Conservation (phyloP, 2,888 invertebrate genomes). For the Epinotia ramella region DNA sequence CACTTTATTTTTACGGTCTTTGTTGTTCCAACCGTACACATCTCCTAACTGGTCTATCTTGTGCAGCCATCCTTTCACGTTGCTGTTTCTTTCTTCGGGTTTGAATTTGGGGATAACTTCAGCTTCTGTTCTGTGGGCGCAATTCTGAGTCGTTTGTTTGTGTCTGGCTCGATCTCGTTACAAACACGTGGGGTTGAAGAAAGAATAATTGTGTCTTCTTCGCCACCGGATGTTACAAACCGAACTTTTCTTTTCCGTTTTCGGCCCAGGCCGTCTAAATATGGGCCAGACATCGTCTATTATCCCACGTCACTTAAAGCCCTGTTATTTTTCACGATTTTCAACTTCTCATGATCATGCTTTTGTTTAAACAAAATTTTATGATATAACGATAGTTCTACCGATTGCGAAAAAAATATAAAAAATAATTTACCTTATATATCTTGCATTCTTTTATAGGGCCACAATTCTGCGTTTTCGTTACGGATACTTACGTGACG, state of each 20-base stretch:
- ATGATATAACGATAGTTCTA: too few relatives aligned
- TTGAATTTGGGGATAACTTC: not conserved
- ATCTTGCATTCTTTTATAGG: too few relatives aligned
- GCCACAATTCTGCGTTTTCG: too few relatives aligned
- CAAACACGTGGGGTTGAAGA: not conserved
- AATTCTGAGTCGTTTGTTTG: not conserved
- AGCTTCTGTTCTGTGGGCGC: not conserved
- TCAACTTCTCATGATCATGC: too few relatives aligned
- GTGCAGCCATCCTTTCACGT: conserved; percentile 12
- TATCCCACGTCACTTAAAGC: too few relatives aligned
- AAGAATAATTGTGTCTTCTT: not conserved
- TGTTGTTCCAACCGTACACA: conserved; percentile 6
- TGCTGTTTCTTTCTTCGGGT: not conserved
- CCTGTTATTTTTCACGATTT: too few relatives aligned
- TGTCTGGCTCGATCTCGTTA: not conserved
- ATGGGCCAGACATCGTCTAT: not conserved
- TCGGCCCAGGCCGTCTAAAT: not conserved
- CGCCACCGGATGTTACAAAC: not conserved
- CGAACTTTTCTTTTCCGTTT: not conserved
- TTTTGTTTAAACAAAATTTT: too few relatives aligned
- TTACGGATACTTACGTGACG: too few relatives aligned
- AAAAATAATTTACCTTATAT: too few relatives aligned
- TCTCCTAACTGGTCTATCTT: conserved; percentile 7
- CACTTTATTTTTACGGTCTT: conserved; percentile 7
- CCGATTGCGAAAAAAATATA: too few relatives aligned